Conservation (phyloP, 2,888 invertebrate genomes). For the Oligia fasciuncula region DNA sequence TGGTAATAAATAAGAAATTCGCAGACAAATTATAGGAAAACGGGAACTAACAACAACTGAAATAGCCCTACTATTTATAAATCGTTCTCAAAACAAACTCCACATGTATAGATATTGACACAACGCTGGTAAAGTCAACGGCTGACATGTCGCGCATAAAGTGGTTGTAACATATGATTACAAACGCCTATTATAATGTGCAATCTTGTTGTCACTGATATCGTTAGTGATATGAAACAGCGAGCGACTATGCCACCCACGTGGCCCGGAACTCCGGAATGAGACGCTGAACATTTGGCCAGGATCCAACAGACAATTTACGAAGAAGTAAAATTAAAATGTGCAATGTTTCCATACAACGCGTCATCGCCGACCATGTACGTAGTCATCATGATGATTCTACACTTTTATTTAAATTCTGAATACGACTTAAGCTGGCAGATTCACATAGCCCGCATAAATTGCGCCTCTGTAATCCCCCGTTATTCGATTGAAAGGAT, state of each 20-base stretch:
- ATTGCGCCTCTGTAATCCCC: slow-evolving; percentile 77
- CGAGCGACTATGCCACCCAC: slow-evolving; percentile 75
- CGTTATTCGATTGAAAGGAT: slow-evolving; percentile 85
- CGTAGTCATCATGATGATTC: slow-evolving; percentile 62
- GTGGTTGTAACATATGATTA: slow-evolving; percentile 55
- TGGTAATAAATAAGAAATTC: slow-evolving; percentile 33
- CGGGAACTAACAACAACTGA: slow-evolving; percentile 18
- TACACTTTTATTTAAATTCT: slow-evolving; percentile 65
- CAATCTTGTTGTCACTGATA: slow-evolving; percentile 75
- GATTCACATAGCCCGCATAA: slow-evolving; percentile 75
- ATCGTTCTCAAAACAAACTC: slow-evolving; percentile 19
- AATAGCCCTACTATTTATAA: slow-evolving; percentile 22
- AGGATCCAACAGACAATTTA: slow-evolving; percentile 83
- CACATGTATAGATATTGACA: slow-evolving; percentile 38
- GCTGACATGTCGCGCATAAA: slow-evolving; percentile 43
- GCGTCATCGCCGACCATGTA: slow-evolving; percentile 75
- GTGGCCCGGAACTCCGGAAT: slow-evolving; percentile 74
- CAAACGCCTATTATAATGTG: slow-evolving; percentile 67
- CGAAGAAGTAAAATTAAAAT: slow-evolving; percentile 84
- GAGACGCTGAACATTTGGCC: slow-evolving; percentile 77
- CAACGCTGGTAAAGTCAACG: slow-evolving; percentile 49
- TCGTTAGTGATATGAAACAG: slow-evolving; percentile 69
- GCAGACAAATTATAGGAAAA: slow-evolving; percentile 24
- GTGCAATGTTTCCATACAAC: slow-evolving; percentile 72
- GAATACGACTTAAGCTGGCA: slow-evolving; percentile 49